These are phyloP conservation scores for Amphiprion ocellaris DNA, from an alignment of 2,113 vertebrate genomes.

Conservation along the genomic window DNA sequence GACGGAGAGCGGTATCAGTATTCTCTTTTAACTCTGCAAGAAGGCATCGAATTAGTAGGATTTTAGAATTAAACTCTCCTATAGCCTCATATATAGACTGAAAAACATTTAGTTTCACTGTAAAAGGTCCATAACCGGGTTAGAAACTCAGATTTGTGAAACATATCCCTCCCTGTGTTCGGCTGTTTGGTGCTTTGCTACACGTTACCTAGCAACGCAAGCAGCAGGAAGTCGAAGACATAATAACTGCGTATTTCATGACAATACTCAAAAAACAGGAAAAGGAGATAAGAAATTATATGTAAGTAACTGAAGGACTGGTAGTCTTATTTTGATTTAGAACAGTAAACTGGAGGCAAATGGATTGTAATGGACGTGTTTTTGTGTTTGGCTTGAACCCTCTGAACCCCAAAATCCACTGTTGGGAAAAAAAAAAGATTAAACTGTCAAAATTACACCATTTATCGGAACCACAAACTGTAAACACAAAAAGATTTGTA, in stretches of 20 bases:
- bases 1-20: neutral
- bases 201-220: neutral
- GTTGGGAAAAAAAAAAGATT: too few species aligned
- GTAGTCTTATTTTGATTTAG: neutral
- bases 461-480: too few species aligned
- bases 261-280: neutral
- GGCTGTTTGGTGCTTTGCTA: neutral
- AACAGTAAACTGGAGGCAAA: conserved; percentile 6
- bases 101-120: neutral
- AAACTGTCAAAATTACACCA: too few species aligned
- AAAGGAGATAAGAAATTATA: neutral
- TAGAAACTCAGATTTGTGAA: neutral
- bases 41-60: too few species aligned
- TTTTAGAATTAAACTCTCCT: too few species aligned
- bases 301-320: neutral
- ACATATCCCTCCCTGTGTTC: neutral
- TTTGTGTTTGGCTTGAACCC: neutral
- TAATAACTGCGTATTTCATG: neutral
- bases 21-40: neutral
- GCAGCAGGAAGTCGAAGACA: neutral
- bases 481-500: too few species aligned
- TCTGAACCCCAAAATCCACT: too few species aligned
- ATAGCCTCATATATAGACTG: neutral
- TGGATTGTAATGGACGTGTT: neutral
- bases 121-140: neutral